Conservation (phyloP, 2,113 vertebrate species). For the Zeus faber region DNA sequence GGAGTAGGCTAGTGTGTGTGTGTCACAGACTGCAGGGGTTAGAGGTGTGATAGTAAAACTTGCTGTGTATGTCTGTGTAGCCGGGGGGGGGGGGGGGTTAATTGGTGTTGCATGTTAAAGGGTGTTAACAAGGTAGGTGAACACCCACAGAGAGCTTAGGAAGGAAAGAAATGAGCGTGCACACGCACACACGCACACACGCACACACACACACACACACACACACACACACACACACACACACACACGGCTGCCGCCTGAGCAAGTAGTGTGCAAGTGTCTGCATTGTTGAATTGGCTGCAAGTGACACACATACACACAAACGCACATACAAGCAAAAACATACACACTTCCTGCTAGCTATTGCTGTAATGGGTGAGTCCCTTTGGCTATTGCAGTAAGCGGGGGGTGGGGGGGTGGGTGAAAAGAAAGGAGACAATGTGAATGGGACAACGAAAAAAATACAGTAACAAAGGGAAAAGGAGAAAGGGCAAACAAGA, state of each 20-base stretch:
- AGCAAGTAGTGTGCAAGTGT: slow-evolving; percentile 9
- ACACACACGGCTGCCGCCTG: neutral
- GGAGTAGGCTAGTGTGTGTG: slow-evolving; percentile 14
- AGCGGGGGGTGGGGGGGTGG: slow-evolving; percentile 16
- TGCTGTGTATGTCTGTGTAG: slow-evolving; percentile 28
- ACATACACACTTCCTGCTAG: slow-evolving; percentile 18
- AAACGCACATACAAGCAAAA: slow-evolving; percentile 4
- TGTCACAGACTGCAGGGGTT: slow-evolving; percentile 28
- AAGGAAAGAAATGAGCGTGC: slow-evolving; percentile 51
- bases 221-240: slow-evolving; percentile 8
- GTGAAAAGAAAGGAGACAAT: slow-evolving; percentile 5
- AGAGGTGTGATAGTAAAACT: slow-evolving; percentile 38
- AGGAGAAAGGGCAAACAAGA: slow-evolving; percentile 18
- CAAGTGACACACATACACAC: neutral
- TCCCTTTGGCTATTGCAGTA: slow-evolving; percentile 35
- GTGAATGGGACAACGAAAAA: slow-evolving; percentile 18
- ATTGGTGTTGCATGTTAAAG: slow-evolving; percentile 86
- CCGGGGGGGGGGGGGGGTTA: slow-evolving; percentile 81
- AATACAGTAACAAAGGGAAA: slow-evolving; percentile 37
- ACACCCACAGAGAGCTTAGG: slow-evolving; percentile 85
- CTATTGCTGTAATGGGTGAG: slow-evolving; percentile 20
- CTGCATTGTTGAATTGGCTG: too few species aligned
- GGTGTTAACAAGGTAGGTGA: slow-evolving; percentile 90
- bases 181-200: slow-evolving; percentile 7
- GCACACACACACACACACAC: neutral